Conservation (phyloP, 2,113 vertebrate species). For the Ursus arctos region DNA sequence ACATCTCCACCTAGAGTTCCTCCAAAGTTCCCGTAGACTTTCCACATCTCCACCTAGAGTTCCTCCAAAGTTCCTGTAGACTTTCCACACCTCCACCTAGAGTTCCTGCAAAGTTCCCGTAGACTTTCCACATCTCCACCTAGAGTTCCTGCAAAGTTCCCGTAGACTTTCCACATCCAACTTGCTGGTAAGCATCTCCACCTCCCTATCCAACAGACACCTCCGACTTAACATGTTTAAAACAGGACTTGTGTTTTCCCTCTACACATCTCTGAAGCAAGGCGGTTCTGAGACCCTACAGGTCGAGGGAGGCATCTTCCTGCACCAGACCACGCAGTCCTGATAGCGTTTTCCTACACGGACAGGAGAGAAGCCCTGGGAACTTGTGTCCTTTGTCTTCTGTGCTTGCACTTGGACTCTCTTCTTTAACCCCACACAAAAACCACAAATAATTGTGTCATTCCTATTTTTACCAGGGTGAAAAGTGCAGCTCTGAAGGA, state of each 20-base stretch:
- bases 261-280: not conserved
- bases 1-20: not conserved
- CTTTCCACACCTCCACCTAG: not conserved
- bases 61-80: not conserved
- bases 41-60: not conserved
- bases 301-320: not conserved
- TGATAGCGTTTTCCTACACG: no score
- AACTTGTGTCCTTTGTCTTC: not conserved
- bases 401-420: not conserved
- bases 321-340: rapidly evolving
- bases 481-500: not conserved
- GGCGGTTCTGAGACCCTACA: not conserved
- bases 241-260: not conserved
- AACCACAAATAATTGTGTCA: not conserved
- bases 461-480: not conserved
- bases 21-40: not conserved
- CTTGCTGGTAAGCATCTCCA: not conserved
- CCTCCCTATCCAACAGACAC: not conserved
- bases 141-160: not conserved
- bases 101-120: not conserved
- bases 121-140: not conserved
- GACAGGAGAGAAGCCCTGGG: not conserved
- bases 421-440: not conserved
- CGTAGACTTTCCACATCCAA: not conserved
- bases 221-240: not conserved